Conservation (phyloP, 2,797 vertebrate species). For the Adrianichthys oophorus region DNA sequence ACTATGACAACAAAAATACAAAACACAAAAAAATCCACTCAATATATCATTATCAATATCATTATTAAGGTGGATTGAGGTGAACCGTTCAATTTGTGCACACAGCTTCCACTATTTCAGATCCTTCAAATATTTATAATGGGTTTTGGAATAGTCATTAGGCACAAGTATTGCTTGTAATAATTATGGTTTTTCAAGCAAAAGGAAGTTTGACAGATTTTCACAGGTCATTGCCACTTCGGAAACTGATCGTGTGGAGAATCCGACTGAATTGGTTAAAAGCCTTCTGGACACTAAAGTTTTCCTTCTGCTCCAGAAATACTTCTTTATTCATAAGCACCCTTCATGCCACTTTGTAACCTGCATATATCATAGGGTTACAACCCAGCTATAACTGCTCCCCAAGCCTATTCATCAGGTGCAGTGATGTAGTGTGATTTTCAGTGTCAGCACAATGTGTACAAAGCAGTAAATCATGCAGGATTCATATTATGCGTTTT, state of each 20-base stretch:
- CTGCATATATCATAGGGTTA: conserved; percentile 65
- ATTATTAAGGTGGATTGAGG: too few relatives aligned
- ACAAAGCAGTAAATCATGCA: conserved; percentile 65
- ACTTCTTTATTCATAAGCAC: conserved; percentile 46
- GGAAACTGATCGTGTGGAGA: background rate
- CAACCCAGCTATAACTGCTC: conserved; percentile 60
- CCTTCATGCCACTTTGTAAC: conserved; percentile 50
- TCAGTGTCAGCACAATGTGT: conserved; percentile 70
- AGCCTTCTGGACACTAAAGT: conserved; percentile 34
- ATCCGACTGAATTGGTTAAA: conserved; percentile 6
- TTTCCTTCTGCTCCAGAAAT: conserved; percentile 39
- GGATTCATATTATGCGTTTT: conserved; percentile 30
- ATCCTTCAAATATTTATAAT: background rate
- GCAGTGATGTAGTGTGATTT: conserved; percentile 66
- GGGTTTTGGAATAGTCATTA: background rate
- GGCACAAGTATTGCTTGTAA: background rate
- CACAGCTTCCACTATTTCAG: background rate
- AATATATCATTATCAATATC: too few relatives aligned
- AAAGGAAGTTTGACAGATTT: background rate
- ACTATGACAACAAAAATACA: too few relatives aligned
- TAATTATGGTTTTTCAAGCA: background rate
- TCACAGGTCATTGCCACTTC: conserved; percentile 1
- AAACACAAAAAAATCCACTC: too few relatives aligned
- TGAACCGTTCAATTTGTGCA: background rate
- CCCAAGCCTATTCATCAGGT: conserved; percentile 66